phyloP scores from a whole-genome alignment of 2,113 vertebrate genomes.

The Amphilophus citrinellus region DNA sequence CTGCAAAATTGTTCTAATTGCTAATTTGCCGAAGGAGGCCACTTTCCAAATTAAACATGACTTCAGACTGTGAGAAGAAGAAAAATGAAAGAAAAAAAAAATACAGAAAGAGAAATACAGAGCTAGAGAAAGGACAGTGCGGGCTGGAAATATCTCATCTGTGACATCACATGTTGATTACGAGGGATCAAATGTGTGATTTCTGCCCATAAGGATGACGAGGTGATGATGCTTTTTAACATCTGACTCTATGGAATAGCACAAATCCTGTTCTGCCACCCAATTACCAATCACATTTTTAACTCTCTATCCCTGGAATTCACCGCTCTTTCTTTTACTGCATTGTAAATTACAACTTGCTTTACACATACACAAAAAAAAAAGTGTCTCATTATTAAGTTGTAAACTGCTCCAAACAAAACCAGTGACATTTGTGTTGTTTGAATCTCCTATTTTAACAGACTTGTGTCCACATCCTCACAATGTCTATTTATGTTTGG shows the following conservation, averaged over 20 bases:
- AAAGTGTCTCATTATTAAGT: background rate
- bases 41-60: constrained; percentile 96
- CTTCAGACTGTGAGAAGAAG: constrained; percentile 84
- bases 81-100: constrained; percentile 14
- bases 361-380: background rate
- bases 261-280: constrained; percentile 37
- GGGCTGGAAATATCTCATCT: constrained; percentile 71
- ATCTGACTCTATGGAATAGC: background rate
- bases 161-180: constrained; percentile 77
- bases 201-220: constrained; percentile 71
- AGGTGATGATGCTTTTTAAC: constrained; percentile 10
- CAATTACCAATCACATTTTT: constrained; percentile 65
- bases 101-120: background rate
- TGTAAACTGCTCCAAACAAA: constrained; percentile 1
- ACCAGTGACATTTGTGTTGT: constrained; percentile 13
- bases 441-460: constrained; percentile 21
- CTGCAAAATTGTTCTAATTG: constrained; percentile 99
- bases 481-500: constrained; percentile 58
- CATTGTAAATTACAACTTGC: background rate
- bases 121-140: constrained; percentile 72
- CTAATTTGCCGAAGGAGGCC: constrained; percentile 96
- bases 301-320: constrained; percentile 44
- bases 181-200: constrained; percentile 77
- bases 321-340: constrained; percentile 28
- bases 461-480: constrained; percentile 30